These are phyloP conservation scores for Cariama cristata DNA, from an alignment of 2,113 vertebrate species.

Conservation along the genomic window DNA sequence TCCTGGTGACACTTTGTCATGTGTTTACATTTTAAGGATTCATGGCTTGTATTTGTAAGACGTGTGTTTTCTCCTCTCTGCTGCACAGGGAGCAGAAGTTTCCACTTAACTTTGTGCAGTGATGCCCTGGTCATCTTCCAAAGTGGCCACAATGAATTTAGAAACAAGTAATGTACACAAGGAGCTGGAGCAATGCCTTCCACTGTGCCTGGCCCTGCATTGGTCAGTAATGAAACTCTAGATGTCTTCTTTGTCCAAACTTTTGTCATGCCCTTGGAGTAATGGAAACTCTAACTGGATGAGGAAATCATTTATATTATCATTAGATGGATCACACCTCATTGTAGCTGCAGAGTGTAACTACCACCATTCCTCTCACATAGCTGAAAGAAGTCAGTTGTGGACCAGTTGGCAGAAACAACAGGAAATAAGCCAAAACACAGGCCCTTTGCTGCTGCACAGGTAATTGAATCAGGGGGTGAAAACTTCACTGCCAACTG, in stretches of 20 bases:
- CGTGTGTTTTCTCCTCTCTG: background rate
- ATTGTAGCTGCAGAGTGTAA: background rate
- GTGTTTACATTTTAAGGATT: background rate
- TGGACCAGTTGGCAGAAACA: background rate
- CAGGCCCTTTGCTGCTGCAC: background rate
- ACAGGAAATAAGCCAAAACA: background rate
- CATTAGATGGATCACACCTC: background rate
- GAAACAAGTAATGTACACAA: background rate
- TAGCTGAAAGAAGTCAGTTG: background rate
- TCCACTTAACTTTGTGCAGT: background rate
- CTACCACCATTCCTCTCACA: background rate
- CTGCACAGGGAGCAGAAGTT: background rate
- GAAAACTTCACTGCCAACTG: background rate
- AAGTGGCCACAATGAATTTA: background rate
- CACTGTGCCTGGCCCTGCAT: background rate
- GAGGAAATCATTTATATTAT: background rate
- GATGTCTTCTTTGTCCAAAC: background rate
- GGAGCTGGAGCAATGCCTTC: background rate
- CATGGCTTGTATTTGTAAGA: background rate
- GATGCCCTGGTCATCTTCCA: background rate
- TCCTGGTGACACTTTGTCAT: background rate
- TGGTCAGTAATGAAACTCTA: background rate
- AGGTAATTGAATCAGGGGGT: background rate
- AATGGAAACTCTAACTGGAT: background rate
- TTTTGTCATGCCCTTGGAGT: background rate